Evolutionary conservation across 2,888 invertebrate species (phyloP).

Genomic region (Cerceris rybyensis): DNA sequence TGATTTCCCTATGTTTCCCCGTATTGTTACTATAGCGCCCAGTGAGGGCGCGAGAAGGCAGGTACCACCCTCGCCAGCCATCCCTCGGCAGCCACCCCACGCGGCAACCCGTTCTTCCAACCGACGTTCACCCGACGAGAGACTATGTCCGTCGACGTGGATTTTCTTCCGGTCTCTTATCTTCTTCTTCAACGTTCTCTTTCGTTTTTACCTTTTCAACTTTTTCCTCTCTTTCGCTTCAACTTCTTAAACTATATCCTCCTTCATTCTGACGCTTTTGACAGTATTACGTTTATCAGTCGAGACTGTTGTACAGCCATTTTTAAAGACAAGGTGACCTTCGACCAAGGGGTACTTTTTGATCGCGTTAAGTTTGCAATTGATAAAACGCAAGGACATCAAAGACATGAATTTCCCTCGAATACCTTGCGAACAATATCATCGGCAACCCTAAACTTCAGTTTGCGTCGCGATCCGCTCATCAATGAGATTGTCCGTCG

Average conservation of each 20-base stretch:
- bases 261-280: no score
- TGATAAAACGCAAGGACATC: no score
- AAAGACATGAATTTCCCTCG: neutral
- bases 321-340: no score
- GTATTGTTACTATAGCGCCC: conserved; percentile 82
- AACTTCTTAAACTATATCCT: no score
- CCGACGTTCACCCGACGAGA: conserved; percentile 65
- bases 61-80: conserved; percentile 70
- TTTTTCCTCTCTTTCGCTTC: neutral
- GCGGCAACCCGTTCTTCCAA: conserved; percentile 60
- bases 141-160: conserved; percentile 67
- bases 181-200: conserved; percentile 25
- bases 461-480: conserved; percentile 40
- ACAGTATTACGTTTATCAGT: no score
- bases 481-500: conserved; percentile 35
- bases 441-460: conserved; percentile 1
- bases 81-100: conserved; percentile 44
- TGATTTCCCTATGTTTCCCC: conserved; percentile 82
- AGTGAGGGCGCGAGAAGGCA: conserved; percentile 77
- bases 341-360: no score
- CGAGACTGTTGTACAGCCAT: no score
- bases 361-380: no score
- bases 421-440: neutral
- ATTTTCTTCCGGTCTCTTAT: conserved; percentile 61
- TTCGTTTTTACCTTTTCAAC: neutral